A percentile compares a stretch with the other conserved stretches of the same genome.
Evolutionary conservation across 2,888 invertebrate genomes (phyloP).

Genomic region (Sisyra nigra): DNA sequence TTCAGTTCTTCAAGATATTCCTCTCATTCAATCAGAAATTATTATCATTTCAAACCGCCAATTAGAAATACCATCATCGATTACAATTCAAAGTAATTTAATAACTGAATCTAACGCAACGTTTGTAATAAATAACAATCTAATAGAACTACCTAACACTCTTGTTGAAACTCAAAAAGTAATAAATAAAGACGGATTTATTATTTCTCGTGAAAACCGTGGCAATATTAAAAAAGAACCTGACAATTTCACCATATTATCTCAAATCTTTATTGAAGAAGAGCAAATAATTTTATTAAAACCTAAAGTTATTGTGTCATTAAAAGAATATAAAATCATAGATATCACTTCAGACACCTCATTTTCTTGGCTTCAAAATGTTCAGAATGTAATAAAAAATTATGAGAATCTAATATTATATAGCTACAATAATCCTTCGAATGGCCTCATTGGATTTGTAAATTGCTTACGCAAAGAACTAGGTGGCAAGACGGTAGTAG

Average conservation of each 20-base stretch:
- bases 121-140: slow-evolving; percentile 20
- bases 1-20: slow-evolving; percentile 46
- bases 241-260: slow-evolving; percentile 19
- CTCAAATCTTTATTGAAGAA: slow-evolving; percentile 18
- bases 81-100: slow-evolving; percentile 45
- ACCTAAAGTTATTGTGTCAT: slow-evolving; percentile 29
- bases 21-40: slow-evolving; percentile 50
- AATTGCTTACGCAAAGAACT: slow-evolving; percentile 72
- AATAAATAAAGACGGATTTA: slow-evolving; percentile 24
- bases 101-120: slow-evolving; percentile 22
- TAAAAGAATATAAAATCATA: slow-evolving; percentile 22
- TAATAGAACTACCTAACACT: slow-evolving; percentile 30
- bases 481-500: slow-evolving; percentile 34
- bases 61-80: slow-evolving; percentile 29
- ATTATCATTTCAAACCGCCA: slow-evolving; percentile 36
- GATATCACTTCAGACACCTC: slow-evolving; percentile 19
- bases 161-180: slow-evolving; percentile 30
- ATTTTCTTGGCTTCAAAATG: slow-evolving; percentile 20
- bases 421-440: slow-evolving; percentile 43
- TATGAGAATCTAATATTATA: slow-evolving; percentile 38
- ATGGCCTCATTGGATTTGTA: slow-evolving; percentile 67
- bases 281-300: slow-evolving; percentile 20
- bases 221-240: slow-evolving; percentile 16
- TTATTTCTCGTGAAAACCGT: slow-evolving; percentile 18
- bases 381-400: slow-evolving; percentile 23